Evolutionary conservation across 2,797 vertebrate genomes (phyloP).

Genomic region (Buceros bicornis): DNA sequence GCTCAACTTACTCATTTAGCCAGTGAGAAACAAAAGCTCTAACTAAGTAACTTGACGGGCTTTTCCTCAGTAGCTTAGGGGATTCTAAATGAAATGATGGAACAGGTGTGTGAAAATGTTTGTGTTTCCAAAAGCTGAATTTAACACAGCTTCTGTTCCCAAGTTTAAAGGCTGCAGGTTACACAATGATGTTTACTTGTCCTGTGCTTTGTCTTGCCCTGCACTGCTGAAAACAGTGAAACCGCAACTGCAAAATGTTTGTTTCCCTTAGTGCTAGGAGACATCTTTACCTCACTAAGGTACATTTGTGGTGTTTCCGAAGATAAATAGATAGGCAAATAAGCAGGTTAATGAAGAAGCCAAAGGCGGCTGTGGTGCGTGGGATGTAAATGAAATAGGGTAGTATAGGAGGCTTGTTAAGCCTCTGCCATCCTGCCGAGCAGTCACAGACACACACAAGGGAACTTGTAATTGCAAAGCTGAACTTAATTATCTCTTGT

Average conservation of each 20-base stretch:
- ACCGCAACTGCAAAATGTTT: neutral
- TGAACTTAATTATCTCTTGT: constrained; percentile 39
- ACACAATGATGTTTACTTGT: neutral
- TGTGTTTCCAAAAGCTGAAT: neutral
- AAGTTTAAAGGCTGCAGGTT: neutral
- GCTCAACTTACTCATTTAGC: neutral
- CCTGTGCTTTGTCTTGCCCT: neutral
- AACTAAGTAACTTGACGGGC: neutral
- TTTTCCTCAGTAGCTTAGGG: neutral
- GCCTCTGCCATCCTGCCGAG: neutral
- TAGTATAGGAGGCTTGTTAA: constrained; percentile 17
- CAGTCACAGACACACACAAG: neutral
- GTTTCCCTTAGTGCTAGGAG: neutral
- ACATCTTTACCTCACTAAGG: neutral
- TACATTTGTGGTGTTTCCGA: neutral
- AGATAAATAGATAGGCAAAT: neutral
- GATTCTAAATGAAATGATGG: neutral
- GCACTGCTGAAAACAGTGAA: neutral
- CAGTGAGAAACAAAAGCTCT: neutral
- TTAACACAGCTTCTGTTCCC: neutral
- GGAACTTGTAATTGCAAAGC: constrained; percentile 1
- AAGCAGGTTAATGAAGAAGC: constrained; percentile 1
- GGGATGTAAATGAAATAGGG: constrained; percentile 16
- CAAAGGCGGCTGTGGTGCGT: neutral
- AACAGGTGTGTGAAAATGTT: neutral